phyloP scores from a whole-genome alignment of 2,797 vertebrate species.

The Lemur catta region DNA sequence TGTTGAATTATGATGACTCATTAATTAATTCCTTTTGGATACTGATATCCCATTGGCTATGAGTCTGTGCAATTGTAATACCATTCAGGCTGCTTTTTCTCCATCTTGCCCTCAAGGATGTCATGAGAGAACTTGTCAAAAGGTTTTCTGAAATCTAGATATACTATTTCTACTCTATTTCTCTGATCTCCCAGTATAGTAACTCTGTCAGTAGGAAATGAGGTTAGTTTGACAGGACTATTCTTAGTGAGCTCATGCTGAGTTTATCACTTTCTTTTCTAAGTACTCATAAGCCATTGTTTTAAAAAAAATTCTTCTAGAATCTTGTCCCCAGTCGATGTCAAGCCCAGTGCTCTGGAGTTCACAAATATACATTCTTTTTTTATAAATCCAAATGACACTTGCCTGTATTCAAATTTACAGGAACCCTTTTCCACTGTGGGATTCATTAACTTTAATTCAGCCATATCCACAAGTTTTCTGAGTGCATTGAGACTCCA shows the following conservation, averaged over 20 bases:
- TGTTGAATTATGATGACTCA: background rate
- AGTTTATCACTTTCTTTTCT: slow-evolving; percentile 55
- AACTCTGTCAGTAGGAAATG: slow-evolving; percentile 56
- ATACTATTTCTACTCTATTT: slow-evolving; percentile 32
- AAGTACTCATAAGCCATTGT: slow-evolving; percentile 56
- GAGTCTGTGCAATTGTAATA: background rate
- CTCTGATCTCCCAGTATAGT: slow-evolving; percentile 36
- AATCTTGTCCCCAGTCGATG: slow-evolving; percentile 12
- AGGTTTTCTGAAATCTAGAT: slow-evolving; percentile 43
- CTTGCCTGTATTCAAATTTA: slow-evolving; percentile 43
- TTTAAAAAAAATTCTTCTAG: slow-evolving; percentile 51
- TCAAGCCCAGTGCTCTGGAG: slow-evolving; percentile 41
- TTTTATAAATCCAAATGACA: slow-evolving; percentile 45
- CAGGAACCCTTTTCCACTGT: slow-evolving; percentile 1
- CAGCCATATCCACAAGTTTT: background rate
- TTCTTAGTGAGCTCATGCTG: slow-evolving; percentile 48
- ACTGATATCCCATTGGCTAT: background rate
- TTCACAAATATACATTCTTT: background rate
- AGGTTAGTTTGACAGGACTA: slow-evolving; percentile 58
- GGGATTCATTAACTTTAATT: slow-evolving; percentile 30
- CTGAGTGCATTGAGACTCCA: background rate
- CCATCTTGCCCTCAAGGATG: background rate
- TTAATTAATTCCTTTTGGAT: background rate
- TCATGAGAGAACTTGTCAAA: slow-evolving; percentile 40
- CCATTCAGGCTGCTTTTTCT: background rate